phyloP scores from a whole-genome alignment of 2,888 invertebrate genomes.

The Idaea straminata region DNA sequence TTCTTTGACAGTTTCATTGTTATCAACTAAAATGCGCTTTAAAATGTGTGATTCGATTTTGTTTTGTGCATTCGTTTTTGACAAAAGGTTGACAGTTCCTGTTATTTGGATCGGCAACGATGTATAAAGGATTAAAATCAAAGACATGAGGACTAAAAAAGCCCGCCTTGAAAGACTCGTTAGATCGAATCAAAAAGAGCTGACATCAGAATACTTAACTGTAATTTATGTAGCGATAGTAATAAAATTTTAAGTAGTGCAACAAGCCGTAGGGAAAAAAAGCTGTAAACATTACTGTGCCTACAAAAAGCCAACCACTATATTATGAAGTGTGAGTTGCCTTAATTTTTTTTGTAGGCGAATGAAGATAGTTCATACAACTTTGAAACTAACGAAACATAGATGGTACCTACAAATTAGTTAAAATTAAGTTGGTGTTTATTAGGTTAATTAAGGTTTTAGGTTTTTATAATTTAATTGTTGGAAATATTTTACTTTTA shows the following conservation, averaged over 20 bases:
- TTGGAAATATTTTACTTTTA: too few species aligned
- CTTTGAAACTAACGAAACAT: too few species aligned
- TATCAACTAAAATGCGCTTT: constrained; percentile 42
- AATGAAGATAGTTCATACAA: too few species aligned
- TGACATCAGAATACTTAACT: neutral
- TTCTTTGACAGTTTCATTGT: constrained; percentile 66
- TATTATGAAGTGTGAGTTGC: too few species aligned
- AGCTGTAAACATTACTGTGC: too few species aligned
- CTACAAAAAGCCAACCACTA: too few species aligned
- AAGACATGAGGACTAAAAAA: neutral
- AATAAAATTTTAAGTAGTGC: neutral
- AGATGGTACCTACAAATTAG: too few species aligned
- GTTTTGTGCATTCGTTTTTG: constrained; percentile 36
- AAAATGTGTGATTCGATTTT: constrained; percentile 39
- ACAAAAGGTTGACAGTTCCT: constrained; percentile 41
- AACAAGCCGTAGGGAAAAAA: too few species aligned
- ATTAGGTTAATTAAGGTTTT: too few species aligned
- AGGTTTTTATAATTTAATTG: too few species aligned
- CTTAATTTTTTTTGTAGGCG: too few species aligned
- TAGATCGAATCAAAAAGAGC: neutral
- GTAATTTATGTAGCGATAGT: neutral
- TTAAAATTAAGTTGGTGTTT: too few species aligned
- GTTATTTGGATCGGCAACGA: constrained; percentile 13
- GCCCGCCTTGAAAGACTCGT: neutral
- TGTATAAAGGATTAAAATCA: neutral